phyloP scores from a whole-genome alignment of 92 coral and sea anemone species.

The Isaurus tuberculatus region DNA sequence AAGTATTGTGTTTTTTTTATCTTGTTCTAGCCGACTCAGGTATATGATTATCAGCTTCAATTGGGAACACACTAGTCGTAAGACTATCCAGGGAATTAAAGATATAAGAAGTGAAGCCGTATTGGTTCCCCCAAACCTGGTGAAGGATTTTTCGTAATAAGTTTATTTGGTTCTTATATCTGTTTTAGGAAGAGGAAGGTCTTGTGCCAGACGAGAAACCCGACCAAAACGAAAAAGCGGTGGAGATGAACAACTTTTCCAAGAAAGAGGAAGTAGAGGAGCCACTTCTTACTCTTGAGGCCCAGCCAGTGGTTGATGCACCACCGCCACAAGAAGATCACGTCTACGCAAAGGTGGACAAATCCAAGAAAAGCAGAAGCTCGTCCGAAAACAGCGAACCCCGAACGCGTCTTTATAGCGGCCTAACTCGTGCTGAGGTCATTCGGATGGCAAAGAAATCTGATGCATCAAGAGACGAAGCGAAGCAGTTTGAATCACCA shows the following conservation, averaged over 20 bases:
- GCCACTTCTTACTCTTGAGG: conserved; percentile 39
- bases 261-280: conserved; percentile 38
- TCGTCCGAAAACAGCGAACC: conserved; percentile 56
- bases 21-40: no score
- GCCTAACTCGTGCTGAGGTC: conserved; percentile 83
- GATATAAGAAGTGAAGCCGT: no score
- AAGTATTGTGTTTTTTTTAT: no score
- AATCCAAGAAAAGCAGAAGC: conserved; percentile 21
- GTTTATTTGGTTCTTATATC: no score
- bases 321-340: conserved; percentile 57
- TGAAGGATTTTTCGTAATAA: no score
- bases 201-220: conserved; percentile 35
- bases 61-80: no score
- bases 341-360: conserved; percentile 67
- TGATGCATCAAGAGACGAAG: conserved; percentile 75
- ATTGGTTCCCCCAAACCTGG: neutral
- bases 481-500: conserved; percentile 74
- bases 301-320: conserved; percentile 41
- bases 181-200: conserved; percentile 43
- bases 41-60: no score
- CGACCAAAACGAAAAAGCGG: conserved; percentile 30
- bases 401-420: conserved; percentile 79
- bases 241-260: conserved; percentile 43
- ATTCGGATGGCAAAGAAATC: conserved; percentile 94
- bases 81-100: no score